Conservation (phyloP, 2,888 invertebrate genomes). For the Drosophila vallismaia region DNA sequence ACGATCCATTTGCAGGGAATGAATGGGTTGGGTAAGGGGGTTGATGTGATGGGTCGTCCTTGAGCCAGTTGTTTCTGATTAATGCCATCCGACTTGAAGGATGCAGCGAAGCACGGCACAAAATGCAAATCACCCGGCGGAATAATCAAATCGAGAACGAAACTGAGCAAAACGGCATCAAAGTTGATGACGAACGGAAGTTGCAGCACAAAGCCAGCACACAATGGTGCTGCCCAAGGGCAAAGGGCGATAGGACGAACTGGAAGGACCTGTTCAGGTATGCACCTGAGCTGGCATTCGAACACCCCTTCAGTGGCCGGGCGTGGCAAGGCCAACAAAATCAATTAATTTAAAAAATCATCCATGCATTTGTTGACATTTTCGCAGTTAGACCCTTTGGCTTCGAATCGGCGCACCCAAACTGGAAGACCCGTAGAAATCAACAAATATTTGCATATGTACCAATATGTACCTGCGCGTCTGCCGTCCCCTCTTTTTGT, state of each 20-base stretch:
- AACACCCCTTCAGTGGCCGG: not conserved
- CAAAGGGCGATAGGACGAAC: constrained; percentile 22
- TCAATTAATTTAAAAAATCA: constrained; percentile 72
- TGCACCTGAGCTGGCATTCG: constrained; percentile 4
- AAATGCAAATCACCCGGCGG: constrained; percentile 76
- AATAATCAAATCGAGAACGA: constrained; percentile 69
- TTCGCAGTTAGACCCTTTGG: constrained; percentile 17
- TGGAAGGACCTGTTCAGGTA: not conserved
- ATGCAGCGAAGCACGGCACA: constrained; percentile 67
- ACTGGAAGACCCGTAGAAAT: constrained; percentile 6
- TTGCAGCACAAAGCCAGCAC: constrained; percentile 49
- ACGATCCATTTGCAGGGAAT: not conserved
- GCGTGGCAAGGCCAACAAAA: constrained; percentile 64
- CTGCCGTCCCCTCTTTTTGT: constrained; percentile 5
- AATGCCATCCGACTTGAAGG: constrained; percentile 60
- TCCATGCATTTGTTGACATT: constrained; percentile 47
- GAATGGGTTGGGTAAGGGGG: constrained; percentile 1
- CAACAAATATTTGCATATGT: constrained; percentile 34
- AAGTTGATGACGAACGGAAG: constrained; percentile 67
- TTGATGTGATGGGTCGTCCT: constrained; percentile 27
- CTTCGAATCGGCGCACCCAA: not conserved
- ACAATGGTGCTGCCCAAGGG: constrained; percentile 37
- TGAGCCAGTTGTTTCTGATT: constrained; percentile 63
- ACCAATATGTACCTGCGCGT: not conserved
- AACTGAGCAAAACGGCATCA: constrained; percentile 59